A percentile compares a stretch with the other conserved stretches of the same genome.
Evolutionary conservation across 2,113 vertebrate species (phyloP).

Genomic region (Leucopternis melanops): DNA sequence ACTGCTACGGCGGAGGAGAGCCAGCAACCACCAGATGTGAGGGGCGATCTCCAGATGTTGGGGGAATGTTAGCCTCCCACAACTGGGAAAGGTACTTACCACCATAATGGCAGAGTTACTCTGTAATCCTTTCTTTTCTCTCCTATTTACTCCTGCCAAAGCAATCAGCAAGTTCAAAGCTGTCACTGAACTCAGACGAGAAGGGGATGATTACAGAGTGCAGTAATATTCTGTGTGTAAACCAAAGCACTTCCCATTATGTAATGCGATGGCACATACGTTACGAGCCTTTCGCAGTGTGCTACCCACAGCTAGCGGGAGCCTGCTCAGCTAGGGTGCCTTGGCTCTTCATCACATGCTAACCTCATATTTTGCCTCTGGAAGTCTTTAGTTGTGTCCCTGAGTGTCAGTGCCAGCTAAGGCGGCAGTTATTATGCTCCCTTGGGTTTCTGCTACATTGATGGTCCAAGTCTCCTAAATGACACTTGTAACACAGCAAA

Average conservation of each 20-base stretch:
- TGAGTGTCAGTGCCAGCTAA: background rate
- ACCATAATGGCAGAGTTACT: background rate
- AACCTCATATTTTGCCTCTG: constrained; percentile 7
- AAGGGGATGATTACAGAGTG: background rate
- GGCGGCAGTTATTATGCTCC: background rate
- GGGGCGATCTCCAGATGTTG: background rate
- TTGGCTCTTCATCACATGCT: background rate
- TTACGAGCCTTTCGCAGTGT: background rate
- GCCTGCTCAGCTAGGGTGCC: background rate
- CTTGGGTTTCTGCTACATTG: background rate
- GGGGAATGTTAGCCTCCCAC: background rate
- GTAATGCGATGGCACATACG: background rate
- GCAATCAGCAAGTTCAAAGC: constrained; percentile 20
- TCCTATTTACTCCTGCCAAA: background rate
- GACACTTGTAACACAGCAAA: background rate
- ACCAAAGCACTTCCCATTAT: constrained; percentile 13
- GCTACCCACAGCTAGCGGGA: background rate
- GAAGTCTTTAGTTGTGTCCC: background rate
- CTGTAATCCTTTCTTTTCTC: background rate
- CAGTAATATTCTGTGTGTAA: background rate
- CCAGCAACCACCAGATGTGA: background rate
- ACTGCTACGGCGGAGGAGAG: background rate
- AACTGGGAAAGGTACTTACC: background rate
- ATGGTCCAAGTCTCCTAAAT: background rate
- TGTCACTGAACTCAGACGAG: background rate